Conservation (phyloP, 1,140 invertebrate species). For the Acyrthosiphon pisum region DNA sequence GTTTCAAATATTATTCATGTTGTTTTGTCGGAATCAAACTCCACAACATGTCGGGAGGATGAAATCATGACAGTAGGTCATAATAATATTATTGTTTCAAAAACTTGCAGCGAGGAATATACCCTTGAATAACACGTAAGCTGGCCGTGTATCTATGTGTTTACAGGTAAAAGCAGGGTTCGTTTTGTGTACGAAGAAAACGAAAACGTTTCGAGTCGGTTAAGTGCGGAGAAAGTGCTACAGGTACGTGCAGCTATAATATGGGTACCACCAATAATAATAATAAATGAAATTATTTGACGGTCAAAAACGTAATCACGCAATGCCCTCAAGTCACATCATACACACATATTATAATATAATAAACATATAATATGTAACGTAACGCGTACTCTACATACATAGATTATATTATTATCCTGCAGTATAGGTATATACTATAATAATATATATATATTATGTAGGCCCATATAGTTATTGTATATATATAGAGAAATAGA, state of each 20-base stretch:
- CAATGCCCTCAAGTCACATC: conserved; percentile 34
- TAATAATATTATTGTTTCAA: background rate
- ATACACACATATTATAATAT: background rate
- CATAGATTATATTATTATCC: background rate
- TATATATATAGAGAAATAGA: background rate
- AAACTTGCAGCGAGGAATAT: background rate
- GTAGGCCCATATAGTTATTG: background rate
- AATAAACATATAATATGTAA: background rate
- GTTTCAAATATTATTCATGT: too few relatives aligned
- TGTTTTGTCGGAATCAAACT: background rate
- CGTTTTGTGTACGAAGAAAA: background rate
- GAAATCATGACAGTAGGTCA: background rate
- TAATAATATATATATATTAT: too few relatives aligned
- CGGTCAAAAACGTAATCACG: conserved; percentile 54
- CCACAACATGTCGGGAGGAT: background rate
- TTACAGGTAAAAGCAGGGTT: background rate
- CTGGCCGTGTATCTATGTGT: background rate
- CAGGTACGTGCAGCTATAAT: background rate
- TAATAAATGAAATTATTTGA: conserved; percentile 50
- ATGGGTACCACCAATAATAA: background rate
- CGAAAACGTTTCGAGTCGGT: background rate
- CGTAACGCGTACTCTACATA: background rate
- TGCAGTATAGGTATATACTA: background rate
- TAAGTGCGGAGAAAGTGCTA: background rate
- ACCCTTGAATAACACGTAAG: background rate